Evolutionary conservation across 1,140 invertebrate species (phyloP), one percentile per base, ranked within the genome.

Genomic region (Onthophagus taurus): DNA sequence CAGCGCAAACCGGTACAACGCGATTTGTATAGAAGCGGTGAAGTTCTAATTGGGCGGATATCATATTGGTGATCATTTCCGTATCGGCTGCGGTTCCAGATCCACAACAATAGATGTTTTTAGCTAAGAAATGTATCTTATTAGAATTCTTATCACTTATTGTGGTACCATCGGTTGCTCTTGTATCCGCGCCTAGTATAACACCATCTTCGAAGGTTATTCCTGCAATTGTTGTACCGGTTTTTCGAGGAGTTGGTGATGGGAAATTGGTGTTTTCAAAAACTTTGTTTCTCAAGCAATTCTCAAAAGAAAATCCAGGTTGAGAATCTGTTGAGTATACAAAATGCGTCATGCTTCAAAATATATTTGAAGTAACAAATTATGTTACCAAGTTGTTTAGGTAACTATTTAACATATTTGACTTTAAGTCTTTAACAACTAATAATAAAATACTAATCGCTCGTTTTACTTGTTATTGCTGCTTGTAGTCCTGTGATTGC

Each of bases 21-120:
- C 93, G 76, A 3, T 87, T 88, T 1, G 89, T 96, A 56, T 92
- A 90, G 23, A 99, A 66, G 31, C 86, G 76, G 62, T 94, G 87
- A 12, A 99, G 69, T 61, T 96, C 89, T 42, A 99, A 64, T 63
- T 95, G 89, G 37, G 86, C 94, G 1, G 87, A 74, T 57, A 92
- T 89, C 68, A 90, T 80, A 49, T 82, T 73, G n/a, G 89, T 94
- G 0, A 85, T 89, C 78, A 85, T 86, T 59, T 94, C 85, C 8
- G 92, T 92, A 63, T 99, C 96, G n/a, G 95, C 96, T 23, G 96
- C 94, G 46, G 96, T 99, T 34, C 96, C 96, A 51, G 95, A 94
- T 52, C 94, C 94, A 71, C 93, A 88, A 57, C 84, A 89, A 62
- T 95, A 96, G 75, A 99, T 97, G 59, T 97, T 97, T 12, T 80